Conservation (phyloP, 2,113 vertebrate species). For the Rynchops niger region DNA sequence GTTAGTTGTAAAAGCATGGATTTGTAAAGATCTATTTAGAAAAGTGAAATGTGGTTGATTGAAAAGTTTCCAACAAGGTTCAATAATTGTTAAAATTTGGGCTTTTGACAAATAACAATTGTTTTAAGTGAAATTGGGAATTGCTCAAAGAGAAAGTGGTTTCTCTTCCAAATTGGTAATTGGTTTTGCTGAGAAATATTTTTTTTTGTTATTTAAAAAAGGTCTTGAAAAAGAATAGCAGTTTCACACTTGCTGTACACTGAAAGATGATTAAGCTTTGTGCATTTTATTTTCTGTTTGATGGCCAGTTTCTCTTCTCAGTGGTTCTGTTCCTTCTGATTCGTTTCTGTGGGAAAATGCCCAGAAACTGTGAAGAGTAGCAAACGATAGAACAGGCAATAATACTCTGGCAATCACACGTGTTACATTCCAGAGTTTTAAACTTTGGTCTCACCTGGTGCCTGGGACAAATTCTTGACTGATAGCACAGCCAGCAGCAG, state of each 20-base stretch:
- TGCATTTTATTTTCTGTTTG: neutral
- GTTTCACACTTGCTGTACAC: neutral
- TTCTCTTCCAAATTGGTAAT: neutral
- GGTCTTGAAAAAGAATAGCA: neutral
- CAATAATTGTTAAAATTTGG: neutral
- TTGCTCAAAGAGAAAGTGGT: neutral
- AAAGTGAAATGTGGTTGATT: neutral
- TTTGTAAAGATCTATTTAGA: neutral
- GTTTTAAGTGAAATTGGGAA: neutral
- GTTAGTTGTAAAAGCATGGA: neutral
- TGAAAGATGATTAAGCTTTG: neutral
- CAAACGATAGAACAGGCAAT: neutral
- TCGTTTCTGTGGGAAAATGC: neutral
- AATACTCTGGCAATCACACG: neutral
- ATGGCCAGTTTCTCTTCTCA: neutral
- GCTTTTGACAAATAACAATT: neutral
- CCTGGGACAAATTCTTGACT: neutral
- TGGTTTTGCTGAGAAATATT: neutral
- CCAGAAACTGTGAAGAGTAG: neutral
- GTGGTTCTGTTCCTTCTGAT: neutral
- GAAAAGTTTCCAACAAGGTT: neutral
- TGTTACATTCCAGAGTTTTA: neutral
- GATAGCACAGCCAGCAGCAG: neutral
- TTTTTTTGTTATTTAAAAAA: neutral
- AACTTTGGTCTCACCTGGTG: neutral